A percentile compares a stretch with the other conserved stretches of the same genome.
phyloP scores from a whole-genome alignment of 2,113 vertebrate genomes.

The Calypte anna region DNA sequence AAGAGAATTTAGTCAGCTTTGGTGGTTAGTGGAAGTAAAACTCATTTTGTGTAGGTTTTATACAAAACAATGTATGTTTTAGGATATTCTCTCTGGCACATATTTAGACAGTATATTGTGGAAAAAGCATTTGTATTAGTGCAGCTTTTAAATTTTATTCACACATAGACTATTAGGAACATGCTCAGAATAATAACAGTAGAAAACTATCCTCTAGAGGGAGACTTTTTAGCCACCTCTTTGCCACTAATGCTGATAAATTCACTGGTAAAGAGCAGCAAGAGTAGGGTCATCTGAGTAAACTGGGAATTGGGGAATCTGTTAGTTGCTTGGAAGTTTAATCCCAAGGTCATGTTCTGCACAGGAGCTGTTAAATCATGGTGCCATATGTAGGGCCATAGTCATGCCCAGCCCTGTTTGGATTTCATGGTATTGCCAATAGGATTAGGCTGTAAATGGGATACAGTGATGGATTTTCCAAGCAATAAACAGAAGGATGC shows the following conservation, averaged over 20 bases:
- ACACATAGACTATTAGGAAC: not conserved
- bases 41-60: not conserved
- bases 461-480: conserved; percentile 27
- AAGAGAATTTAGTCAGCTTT: not conserved
- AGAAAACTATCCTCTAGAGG: not conserved
- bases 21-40: not conserved
- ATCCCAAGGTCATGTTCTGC: not conserved
- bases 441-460: conserved; percentile 33
- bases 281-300: too few relatives aligned
- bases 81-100: not conserved
- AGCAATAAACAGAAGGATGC: conserved; percentile 37
- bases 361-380: not conserved
- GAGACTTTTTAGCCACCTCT: not conserved
- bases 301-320: not conserved
- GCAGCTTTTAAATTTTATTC: not conserved
- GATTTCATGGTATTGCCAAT: not conserved
- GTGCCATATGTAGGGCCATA: not conserved
- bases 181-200: not conserved
- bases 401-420: not conserved
- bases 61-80: not conserved
- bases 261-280: not conserved
- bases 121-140: not conserved
- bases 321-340: not conserved
- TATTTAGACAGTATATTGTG: not conserved
- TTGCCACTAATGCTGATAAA: not conserved